Base-by-base conservation (phyloP, 1,140 invertebrate genomes). In the Brachionus asplanchnoidis region DNA sequence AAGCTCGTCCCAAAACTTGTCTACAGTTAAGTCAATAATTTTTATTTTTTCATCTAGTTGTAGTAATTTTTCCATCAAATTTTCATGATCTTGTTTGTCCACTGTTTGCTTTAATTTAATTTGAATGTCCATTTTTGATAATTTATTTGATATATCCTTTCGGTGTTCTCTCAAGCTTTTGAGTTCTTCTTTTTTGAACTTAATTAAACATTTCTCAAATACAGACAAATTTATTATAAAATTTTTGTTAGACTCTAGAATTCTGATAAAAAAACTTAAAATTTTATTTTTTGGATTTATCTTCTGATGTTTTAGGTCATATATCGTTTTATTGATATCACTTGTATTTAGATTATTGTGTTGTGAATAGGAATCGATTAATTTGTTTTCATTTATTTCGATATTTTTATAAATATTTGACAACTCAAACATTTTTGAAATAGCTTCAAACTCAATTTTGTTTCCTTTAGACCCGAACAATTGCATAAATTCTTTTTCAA, bases 391-490 rank as follows among this genome's bases (percentile, higher is more conserved):
- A 32, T 32, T 32, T 68, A 32, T 32, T 68, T 68, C 66, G 36
- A 68, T 68, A 32, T 68, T 8, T 68, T 68, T 68, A 12, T 68
- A 68, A 68, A 68, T 68, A 68, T 68, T 68, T 32, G 66, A 68
- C 32, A 68, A 14, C 2, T 26, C n/a, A 68, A 68, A 68, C 9
- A 68, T 14, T 50, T 50, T 36, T 32, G 66, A 68, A n/a, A 26
- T 26, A 9, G 32, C 12, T 32, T 68, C 32, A 68, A 32, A 32
- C 2, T 32, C 32, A 32, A 32, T 68, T 12, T 68, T 28, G 11
- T 68, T 28, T 9, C 23, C 23, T 68, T 68, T 26, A 14, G 28
- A 23, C 12, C 28, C 28, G 28, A 68, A 68, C 28, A 68, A 26
- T 68, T 68, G 12, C 11, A 5, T 32, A 68, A 68, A 68, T 68